Conservation (phyloP, 2,113 vertebrate genomes). For the Bungarus multicinctus region DNA sequence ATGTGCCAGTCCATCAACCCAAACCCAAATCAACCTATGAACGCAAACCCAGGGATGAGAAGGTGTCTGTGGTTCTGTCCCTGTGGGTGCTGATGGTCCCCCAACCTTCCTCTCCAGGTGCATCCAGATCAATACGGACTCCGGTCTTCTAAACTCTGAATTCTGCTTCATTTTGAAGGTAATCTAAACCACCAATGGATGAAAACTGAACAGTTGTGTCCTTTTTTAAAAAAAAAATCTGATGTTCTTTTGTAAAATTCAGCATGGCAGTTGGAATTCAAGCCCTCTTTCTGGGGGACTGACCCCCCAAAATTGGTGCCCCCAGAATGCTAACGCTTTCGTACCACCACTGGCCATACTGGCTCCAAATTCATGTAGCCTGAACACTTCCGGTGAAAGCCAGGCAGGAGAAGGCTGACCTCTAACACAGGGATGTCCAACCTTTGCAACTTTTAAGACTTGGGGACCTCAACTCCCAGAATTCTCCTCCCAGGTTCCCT, state of each 20-base stretch:
- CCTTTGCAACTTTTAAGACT: neutral
- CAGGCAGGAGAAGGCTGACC: neutral
- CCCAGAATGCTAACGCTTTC: neutral
- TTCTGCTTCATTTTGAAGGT: conserved; percentile 99
- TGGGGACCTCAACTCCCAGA: neutral
- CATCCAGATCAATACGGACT: conserved; percentile 93
- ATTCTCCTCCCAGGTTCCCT: conserved; percentile 81
- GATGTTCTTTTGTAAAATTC: neutral
- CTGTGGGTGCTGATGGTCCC: neutral
- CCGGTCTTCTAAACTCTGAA: conserved; percentile 91
- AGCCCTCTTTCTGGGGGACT: neutral
- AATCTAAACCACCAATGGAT: neutral
- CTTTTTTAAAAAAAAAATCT: neutral
- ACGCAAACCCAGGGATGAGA: neutral
- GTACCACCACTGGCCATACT: neutral
- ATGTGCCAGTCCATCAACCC: neutral
- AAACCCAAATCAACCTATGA: neutral
- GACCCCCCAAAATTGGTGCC: neutral
- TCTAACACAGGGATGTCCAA: neutral
- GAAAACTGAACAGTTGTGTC: neutral
- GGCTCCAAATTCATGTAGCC: neutral
- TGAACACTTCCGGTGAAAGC: neutral
- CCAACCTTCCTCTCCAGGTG: conserved; percentile 70
- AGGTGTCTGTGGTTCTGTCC: neutral
- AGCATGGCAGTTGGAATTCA: neutral